These are phyloP conservation scores for Nomada ferruginata DNA, from an alignment of 2,888 invertebrate species.

Conservation along the genomic window DNA sequence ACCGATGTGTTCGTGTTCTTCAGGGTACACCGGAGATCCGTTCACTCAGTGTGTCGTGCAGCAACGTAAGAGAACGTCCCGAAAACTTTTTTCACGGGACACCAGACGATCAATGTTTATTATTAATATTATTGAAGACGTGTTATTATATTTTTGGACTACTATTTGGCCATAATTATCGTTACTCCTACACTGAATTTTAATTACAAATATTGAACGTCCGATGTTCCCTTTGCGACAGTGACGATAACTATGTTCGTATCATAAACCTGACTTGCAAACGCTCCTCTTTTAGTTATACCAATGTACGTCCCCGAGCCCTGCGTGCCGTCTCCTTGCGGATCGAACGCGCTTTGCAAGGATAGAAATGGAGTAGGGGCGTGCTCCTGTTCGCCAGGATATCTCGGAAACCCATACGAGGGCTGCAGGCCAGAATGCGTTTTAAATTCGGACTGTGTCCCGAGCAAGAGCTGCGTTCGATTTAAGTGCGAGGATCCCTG, in stretches of 20 bases:
- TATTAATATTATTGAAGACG: background rate
- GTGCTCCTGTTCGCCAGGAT: conserved; percentile 88
- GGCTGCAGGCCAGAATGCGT: conserved; percentile 84
- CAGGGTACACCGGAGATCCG: conserved; percentile 88
- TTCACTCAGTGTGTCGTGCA: conserved; percentile 81
- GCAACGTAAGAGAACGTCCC: conserved; percentile 41
- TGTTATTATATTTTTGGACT: too few species aligned
- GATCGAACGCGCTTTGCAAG: conserved; percentile 87
- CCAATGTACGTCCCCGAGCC: conserved; percentile 83
- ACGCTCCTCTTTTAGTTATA: conserved; percentile 44
- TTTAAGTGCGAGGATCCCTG: conserved; percentile 87
- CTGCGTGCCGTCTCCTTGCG: conserved; percentile 90
- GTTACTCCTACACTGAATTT: background rate
- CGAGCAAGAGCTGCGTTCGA: conserved; percentile 83
- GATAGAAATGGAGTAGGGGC: conserved; percentile 83
- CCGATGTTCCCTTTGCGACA: background rate
- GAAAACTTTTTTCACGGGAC: background rate
- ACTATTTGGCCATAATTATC: too few species aligned
- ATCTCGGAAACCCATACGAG: conserved; percentile 86
- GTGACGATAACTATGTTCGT: conserved; percentile 70
- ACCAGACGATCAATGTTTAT: background rate
- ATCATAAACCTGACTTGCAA: conserved; percentile 51
- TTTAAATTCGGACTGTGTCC: conserved; percentile 83
- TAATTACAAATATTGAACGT: too few species aligned
- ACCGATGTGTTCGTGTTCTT: conserved; percentile 88